These are phyloP conservation scores for Penaeus monodon DNA, from an alignment of 2,888 invertebrate species.

Conservation along the genomic window DNA sequence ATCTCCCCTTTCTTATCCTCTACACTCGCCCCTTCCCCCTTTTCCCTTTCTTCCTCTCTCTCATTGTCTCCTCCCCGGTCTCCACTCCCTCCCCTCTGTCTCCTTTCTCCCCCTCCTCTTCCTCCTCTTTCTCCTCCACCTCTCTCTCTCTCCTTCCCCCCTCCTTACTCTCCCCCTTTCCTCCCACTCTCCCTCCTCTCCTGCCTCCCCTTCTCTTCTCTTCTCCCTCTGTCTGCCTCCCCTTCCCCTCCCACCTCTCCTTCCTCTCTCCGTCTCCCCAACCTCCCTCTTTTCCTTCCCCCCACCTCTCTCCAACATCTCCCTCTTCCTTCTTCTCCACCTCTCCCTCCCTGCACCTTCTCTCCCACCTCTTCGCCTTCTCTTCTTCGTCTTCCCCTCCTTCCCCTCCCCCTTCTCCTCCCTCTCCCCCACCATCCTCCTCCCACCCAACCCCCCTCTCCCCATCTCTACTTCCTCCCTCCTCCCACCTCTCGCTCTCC, in stretches of 20 bases:
- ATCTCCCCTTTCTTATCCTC: too few relatives aligned
- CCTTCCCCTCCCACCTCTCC: neutral
- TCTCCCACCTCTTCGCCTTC: too few relatives aligned
- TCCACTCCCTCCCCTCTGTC: neutral
- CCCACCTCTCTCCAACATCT: neutral
- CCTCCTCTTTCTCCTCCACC: neutral
- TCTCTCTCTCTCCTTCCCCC: neutral
- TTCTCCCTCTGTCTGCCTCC: neutral
- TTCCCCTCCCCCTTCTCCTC: too few relatives aligned
- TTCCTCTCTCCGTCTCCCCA: neutral
- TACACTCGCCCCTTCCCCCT: too few relatives aligned
- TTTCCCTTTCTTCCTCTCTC: too few relatives aligned
- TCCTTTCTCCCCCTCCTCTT: neutral
- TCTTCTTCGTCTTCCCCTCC: too few relatives aligned
- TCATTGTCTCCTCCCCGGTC: too few relatives aligned
- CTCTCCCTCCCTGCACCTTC: neutral
- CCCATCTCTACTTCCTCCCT: too few relatives aligned
- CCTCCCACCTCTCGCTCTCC: too few relatives aligned
- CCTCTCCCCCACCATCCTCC: too few relatives aligned
- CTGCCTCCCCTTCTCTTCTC: neutral
- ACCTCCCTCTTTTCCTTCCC: neutral
- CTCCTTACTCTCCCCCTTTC: neutral
- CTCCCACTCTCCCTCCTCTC: neutral
- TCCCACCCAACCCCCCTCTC: too few relatives aligned
- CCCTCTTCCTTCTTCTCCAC: neutral